Evolutionary conservation across 2,113 vertebrate species (phyloP), one percentile per base, ranked within the genome.

Genomic region (Galemys pyrenaicus): DNA sequence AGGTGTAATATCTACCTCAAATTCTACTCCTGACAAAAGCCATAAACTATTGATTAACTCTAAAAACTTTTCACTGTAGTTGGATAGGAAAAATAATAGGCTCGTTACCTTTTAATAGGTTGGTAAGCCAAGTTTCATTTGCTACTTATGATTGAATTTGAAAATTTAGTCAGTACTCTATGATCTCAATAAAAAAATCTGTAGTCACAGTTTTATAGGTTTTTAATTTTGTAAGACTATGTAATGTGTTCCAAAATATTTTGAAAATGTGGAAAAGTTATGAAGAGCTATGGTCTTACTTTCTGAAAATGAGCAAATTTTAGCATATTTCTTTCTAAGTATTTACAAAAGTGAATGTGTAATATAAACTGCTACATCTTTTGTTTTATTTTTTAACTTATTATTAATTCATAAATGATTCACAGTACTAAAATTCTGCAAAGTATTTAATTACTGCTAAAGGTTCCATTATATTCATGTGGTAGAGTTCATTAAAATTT

Each of bases 31-130:
- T 17, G 7, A 74, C 39, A 35, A 95, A 95, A 83, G n/a, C 30
- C 79, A 35, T 86, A 82, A 75, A 83, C 41, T 82, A 71, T 94
- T 46, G 67, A 87, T 91, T 89, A 93, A 90, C 80, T 30, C 92
- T 37, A n/a, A 13, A 92, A 90, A 68, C 12, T 22, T 51, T 94
- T 79, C 20, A 95, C 35, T 83, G 91, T 65, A 49, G 15, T 15
- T 70, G 96, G 91, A 89, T 56, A 28, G 28, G 39, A 94, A 88
- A 94, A 84, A 28, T 46, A 95, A 89, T 91, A 96, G 89, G 16
- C 46, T 83, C 35, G 71, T 75, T 89, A 82, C 70, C 87, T 94
- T 96, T 82, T 16, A 73, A 71, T 92, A 79, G 28, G 22, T 60
- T 82, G n/a, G 46, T 86, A 67, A 56, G 11, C 89, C 54, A 91